These are phyloP conservation scores for Carabus problematicus DNA, from an alignment of 2,888 invertebrate species.

Conservation along the genomic window DNA sequence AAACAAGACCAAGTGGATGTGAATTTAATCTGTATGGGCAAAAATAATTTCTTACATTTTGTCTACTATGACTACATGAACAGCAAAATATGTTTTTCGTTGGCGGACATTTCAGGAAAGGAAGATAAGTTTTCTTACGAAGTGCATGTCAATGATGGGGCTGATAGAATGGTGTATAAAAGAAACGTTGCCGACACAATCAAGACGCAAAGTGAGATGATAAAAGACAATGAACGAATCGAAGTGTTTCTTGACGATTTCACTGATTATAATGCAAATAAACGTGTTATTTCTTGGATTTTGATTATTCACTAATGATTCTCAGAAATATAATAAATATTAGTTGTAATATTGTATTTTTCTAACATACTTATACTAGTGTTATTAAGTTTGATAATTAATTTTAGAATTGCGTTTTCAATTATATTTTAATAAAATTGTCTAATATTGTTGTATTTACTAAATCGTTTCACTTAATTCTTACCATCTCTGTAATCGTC, in stretches of 20 bases:
- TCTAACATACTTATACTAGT: background rate
- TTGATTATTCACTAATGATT: constrained; percentile 29
- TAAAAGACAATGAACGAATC: constrained; percentile 7
- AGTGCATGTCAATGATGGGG: constrained; percentile 20
- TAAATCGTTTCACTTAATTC: constrained; percentile 37
- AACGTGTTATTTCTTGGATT: constrained; percentile 27
- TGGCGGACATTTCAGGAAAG: constrained; percentile 14
- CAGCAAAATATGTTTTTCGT: constrained; percentile 18
- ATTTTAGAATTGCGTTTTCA: background rate
- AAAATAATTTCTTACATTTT: constrained; percentile 19
- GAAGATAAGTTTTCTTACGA: constrained; percentile 17
- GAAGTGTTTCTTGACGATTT: constrained; percentile 17
- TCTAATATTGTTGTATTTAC: background rate
- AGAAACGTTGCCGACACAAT: constrained; percentile 16
- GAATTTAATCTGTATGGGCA: constrained; percentile 23
- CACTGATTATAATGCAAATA: constrained; percentile 18
- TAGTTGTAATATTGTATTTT: background rate
- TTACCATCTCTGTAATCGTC: constrained; percentile 98
- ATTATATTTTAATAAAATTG: background rate
- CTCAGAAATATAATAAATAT: background rate
- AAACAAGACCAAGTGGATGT: constrained; percentile 27
- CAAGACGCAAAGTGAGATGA: background rate
- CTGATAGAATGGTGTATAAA: constrained; percentile 11
- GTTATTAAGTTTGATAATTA: background rate
- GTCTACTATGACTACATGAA: constrained; percentile 24